phyloP scores from a whole-genome alignment of 2,113 vertebrate species.

The Scomber colias region DNA sequence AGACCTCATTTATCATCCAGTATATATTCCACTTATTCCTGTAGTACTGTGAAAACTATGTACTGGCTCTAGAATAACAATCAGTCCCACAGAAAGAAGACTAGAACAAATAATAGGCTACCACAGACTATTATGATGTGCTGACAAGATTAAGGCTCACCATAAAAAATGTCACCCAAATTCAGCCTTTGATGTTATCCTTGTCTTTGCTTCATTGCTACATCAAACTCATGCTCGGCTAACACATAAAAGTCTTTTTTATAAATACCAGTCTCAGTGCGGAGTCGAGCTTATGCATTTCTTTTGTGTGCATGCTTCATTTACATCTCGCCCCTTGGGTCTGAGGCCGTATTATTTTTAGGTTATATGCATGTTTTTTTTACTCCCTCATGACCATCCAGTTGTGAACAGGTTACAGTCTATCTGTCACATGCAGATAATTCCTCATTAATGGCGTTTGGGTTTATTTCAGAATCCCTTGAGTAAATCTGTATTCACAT shows the following conservation, averaged over 20 bases:
- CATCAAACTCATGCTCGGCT: conserved; percentile 53
- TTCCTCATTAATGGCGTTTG: conserved; percentile 2
- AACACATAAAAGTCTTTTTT: conserved; percentile 58
- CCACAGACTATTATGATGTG: conserved; percentile 63
- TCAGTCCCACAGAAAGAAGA: conserved; percentile 17
- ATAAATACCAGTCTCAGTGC: conserved; percentile 19
- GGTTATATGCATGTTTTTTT: conserved; percentile 13
- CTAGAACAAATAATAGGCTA: conserved; percentile 43
- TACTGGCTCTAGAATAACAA: conserved; percentile 34
- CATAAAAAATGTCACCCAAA: conserved; percentile 57
- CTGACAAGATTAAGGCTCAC: conserved; percentile 64
- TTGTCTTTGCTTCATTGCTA: conserved; percentile 40
- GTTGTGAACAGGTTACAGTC: conserved; percentile 1
- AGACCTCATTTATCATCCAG: conserved; percentile 26
- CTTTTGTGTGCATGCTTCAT: conserved; percentile 52
- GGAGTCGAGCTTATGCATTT: conserved; percentile 35
- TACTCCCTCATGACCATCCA: neutral
- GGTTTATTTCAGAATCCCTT: conserved; percentile 12
- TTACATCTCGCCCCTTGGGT: conserved; percentile 51
- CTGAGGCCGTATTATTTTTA: conserved; percentile 45
- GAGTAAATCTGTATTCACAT: conserved; percentile 1
- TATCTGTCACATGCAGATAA: neutral
- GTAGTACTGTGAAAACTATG: conserved; percentile 18
- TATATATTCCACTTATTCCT: conserved; percentile 17
- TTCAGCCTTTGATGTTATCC: conserved; percentile 68